Conservation (phyloP, 1,140 invertebrate genomes). For the Apolygus lucorum region DNA sequence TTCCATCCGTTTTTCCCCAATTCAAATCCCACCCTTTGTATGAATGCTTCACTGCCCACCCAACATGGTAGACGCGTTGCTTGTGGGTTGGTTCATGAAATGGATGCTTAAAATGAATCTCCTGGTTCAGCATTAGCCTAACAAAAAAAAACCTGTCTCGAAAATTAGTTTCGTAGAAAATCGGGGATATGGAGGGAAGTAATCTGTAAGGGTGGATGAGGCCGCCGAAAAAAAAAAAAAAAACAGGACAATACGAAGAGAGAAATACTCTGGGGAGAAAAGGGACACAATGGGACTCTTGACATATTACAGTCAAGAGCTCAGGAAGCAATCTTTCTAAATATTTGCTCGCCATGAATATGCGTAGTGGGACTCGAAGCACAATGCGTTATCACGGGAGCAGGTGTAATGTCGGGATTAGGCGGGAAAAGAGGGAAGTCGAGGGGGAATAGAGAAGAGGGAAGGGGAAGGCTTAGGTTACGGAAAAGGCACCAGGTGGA, state of each 20-base stretch:
- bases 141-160: too few relatives aligned
- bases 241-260: not conserved
- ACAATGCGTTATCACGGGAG: conserved; percentile 16
- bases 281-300: not conserved
- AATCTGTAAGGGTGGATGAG: not conserved
- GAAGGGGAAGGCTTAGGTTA: not conserved
- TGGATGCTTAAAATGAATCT: too few relatives aligned
- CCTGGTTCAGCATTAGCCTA: too few relatives aligned
- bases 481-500: conserved; percentile 7
- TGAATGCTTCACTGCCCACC: too few relatives aligned
- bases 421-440: not conserved
- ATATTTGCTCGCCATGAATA: conserved; percentile 10
- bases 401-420: conserved; percentile 12
- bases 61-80: too few relatives aligned
- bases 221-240: not conserved
- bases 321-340: conserved; percentile 16
- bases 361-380: not conserved
- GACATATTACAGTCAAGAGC: conserved; percentile 15
- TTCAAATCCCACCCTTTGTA: too few relatives aligned
- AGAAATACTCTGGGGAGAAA: not conserved
- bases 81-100: too few relatives aligned
- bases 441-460: not conserved
- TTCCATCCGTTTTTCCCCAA: too few relatives aligned
- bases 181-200: too few relatives aligned
- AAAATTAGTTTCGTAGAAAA: too few relatives aligned